Base-by-base conservation (phyloP, 2,888 invertebrate species). In the Campoplex capitator region DNA sequence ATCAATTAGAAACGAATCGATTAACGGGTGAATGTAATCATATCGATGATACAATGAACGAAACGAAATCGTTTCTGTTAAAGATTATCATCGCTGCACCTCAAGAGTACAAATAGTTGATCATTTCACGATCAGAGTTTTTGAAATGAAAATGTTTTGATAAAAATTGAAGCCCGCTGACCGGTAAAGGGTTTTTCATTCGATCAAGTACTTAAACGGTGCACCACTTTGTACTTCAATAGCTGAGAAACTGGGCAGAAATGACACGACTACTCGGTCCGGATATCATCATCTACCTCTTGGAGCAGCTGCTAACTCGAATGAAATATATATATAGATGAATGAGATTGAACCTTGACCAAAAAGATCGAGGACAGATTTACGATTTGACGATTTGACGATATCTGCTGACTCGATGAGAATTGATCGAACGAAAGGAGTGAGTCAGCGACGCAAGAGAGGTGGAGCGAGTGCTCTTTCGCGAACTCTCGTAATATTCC, bases 361-460 rank as follows among this genome's bases (percentile, higher is more conserved):
- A 51, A 68, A 62, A 79, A 86, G 88, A 82, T 88, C 88, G 88
- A 85, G 82, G 84, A 84, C 78, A 56, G 45, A 81, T 84, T 87
- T 87, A 85, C 83, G 80, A 78, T 75, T 79, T 28, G 38, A 18
- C 71, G 75, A 23, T 23, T 23, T 23, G 23, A 68, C 38, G 38
- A 68, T 71, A 85, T 89, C 86, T 88, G 90, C 90, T 89, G 90
- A 90, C 87, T 86, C 81, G 76, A 76, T 74, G 71, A 71, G 83
- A 88, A 82, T 81, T 74, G 78, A 87, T 81, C 82, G 78, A 71
- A 77, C 11, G 56, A 75, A 85, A 86, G 71, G 45, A 78, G 76
- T 56, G 76, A 76, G 70, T 56, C 75, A 75, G 62, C 70, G 56
- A 28, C 38, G 80, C 54, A 42, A 23, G 70, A 68, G 70, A n/a